Evolutionary conservation across 2,888 invertebrate species (phyloP), one percentile per base, ranked within the genome.

Genomic region (Caradrina kadenii): DNA sequence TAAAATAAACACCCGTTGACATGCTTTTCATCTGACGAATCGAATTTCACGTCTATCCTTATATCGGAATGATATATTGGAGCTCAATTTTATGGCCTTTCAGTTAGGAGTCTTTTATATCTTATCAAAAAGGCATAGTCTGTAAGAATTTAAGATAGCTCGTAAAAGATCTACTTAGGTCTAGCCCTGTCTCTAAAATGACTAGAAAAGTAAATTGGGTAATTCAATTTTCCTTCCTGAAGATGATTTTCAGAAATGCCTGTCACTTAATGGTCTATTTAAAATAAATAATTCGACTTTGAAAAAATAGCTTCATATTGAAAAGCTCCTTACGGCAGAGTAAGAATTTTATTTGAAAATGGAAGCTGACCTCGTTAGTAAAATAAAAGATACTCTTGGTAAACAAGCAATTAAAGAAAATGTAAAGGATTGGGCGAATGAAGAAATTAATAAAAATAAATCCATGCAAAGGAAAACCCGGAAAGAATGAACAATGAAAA

Each of bases 1-100:
- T 82, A 80, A 79, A 82, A 75, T 64, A 82, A 63, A 82, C 62
- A 80, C 62, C 45, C 49, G 42, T 54, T 69, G 62, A 71, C 66
- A 71, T 31, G 52, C 21, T 50, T 55, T 71, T 71, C 69, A 69
- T 76, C 49, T 35, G 17, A 45, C 59, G 66, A 67, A 64, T 71
- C 53, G 60, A 69, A 80, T 80, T 82, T 75, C 53, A 55, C 56
- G 26, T 75, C 50, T 26, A 26, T 56, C 26, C 22, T n/a, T 52
- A 63, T 58, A 73, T 54, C 53, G 45, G 48, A 26, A 49, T 55
- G 52, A 64, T 59, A 73, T 70, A 70, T 80, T 65, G 61, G 50
- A 45, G 42, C 22, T 67, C 61, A 65, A 52, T 62, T 80, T 79
- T 82, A 79, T 75, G 19, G 48, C 53, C 21, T 55, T 60, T 49